Conservation (phyloP, 2,888 invertebrate species). For the Bombylius major region DNA sequence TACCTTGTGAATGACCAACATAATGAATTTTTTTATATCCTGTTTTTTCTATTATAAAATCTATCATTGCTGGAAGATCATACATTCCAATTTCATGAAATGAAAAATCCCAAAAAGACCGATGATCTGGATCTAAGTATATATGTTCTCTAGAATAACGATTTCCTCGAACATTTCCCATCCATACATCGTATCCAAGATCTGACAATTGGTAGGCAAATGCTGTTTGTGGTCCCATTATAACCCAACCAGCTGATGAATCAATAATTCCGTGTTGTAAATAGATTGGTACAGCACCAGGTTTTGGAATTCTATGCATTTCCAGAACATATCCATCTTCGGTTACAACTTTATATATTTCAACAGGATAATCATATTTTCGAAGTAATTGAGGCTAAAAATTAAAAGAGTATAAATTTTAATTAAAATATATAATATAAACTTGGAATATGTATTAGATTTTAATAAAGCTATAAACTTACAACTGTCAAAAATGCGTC, state of each 20-base stretch:
- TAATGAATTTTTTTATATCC: slow-evolving; percentile 36
- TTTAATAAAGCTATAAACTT: background rate
- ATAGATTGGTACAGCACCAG: slow-evolving; percentile 18
- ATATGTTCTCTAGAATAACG: slow-evolving; percentile 15
- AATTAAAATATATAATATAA: background rate
- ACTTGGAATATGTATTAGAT: background rate
- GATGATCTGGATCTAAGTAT: slow-evolving; percentile 3
- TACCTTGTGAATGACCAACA: slow-evolving; percentile 45
- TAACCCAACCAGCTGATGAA: slow-evolving; percentile 54
- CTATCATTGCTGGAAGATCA: slow-evolving; percentile 44
- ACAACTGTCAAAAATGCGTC: slow-evolving; percentile 11
- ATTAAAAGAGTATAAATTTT: background rate
- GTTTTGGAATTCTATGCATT: slow-evolving; percentile 50
- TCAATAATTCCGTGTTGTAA: slow-evolving; percentile 53
- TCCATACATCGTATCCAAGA: slow-evolving; percentile 19
- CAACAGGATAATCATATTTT: slow-evolving; percentile 46
- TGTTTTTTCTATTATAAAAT: slow-evolving; percentile 33
- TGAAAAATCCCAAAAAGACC: slow-evolving; percentile 14
- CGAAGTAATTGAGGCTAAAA: slow-evolving; percentile 38
- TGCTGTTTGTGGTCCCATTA: slow-evolving; percentile 47
- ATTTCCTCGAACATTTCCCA: slow-evolving; percentile 18
- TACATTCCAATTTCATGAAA: slow-evolving; percentile 43
- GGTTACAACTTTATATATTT: slow-evolving; percentile 47
- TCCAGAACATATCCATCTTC: slow-evolving; percentile 58
- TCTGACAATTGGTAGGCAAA: slow-evolving; percentile 16